These are phyloP conservation scores for Bombus affinis DNA, from an alignment of 1,140 invertebrate species.

Conservation along the genomic window DNA sequence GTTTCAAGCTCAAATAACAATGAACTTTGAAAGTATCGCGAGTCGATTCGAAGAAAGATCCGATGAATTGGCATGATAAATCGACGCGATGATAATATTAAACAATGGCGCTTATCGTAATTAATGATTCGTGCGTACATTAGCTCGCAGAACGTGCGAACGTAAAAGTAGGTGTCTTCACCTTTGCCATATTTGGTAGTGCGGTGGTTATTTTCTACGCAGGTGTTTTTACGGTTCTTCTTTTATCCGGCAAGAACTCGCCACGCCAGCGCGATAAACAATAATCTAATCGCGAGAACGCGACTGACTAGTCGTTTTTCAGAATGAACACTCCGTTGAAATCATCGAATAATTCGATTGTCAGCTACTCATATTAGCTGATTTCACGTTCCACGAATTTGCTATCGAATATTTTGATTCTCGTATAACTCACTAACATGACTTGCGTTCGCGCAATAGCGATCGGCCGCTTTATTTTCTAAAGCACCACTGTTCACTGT, in stretches of 20 bases:
- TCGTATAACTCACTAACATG: neutral
- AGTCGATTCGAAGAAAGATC: neutral
- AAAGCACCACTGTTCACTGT: neutral
- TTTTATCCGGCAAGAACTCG: neutral
- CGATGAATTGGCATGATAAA: neutral
- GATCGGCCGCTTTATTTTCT: neutral
- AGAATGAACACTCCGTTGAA: neutral
- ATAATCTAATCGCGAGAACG: constrained; percentile 30
- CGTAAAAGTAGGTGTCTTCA: neutral
- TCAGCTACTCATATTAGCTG: neutral
- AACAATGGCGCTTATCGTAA: neutral
- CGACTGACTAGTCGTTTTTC: neutral
- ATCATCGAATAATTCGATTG: neutral
- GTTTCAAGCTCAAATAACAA: neutral
- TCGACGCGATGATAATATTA: neutral
- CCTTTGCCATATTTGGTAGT: constrained; percentile 17
- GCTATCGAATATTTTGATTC: neutral
- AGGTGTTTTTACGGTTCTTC: neutral
- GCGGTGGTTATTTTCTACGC: neutral
- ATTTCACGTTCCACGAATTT: constrained; percentile 18
- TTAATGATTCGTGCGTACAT: neutral
- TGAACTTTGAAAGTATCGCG: neutral
- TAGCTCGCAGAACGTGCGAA: neutral
- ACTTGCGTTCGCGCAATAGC: neutral
- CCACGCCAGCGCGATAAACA: constrained; percentile 10